phyloP scores from a whole-genome alignment of 2,113 vertebrate species.

The Macquaria ambigua region DNA sequence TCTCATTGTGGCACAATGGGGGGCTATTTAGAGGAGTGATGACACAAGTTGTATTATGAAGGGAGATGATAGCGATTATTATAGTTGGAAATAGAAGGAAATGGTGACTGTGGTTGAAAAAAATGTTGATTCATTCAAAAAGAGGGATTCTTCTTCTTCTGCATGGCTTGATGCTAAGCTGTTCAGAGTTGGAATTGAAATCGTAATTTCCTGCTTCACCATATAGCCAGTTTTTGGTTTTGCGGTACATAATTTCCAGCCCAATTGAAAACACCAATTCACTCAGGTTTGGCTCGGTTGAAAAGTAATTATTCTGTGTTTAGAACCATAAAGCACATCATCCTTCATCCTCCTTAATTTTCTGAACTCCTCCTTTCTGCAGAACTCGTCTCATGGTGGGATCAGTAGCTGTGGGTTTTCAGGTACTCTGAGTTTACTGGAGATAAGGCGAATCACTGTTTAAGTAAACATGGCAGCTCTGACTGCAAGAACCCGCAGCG shows the following conservation, averaged over 20 bases:
- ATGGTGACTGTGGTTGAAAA: neutral
- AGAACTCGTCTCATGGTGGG: neutral
- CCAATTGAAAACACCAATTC: slow-evolving; percentile 24
- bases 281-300: slow-evolving; percentile 36
- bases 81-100: slow-evolving; percentile 13
- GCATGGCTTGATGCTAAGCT: neutral
- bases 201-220: slow-evolving; percentile 38
- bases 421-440: slow-evolving; percentile 23
- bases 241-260: slow-evolving; percentile 17
- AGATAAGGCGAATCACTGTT: slow-evolving; percentile 45
- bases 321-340: slow-evolving; percentile 35
- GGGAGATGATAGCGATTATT: slow-evolving; percentile 22
- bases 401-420: neutral
- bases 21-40: slow-evolving; percentile 43
- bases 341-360: slow-evolving; percentile 61
- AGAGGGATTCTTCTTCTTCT: slow-evolving; percentile 12
- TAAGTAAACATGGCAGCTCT: slow-evolving; percentile 47
- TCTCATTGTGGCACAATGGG: slow-evolving; percentile 33
- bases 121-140: neutral
- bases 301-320: slow-evolving; percentile 46
- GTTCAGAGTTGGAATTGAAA: neutral
- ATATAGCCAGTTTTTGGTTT: slow-evolving; percentile 33
- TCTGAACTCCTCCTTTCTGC: slow-evolving; percentile 22
- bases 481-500: slow-evolving; percentile 11
- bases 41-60: slow-evolving; percentile 34